Conservation (phyloP, 2,888 invertebrate genomes). For the Andrena marginata region DNA sequence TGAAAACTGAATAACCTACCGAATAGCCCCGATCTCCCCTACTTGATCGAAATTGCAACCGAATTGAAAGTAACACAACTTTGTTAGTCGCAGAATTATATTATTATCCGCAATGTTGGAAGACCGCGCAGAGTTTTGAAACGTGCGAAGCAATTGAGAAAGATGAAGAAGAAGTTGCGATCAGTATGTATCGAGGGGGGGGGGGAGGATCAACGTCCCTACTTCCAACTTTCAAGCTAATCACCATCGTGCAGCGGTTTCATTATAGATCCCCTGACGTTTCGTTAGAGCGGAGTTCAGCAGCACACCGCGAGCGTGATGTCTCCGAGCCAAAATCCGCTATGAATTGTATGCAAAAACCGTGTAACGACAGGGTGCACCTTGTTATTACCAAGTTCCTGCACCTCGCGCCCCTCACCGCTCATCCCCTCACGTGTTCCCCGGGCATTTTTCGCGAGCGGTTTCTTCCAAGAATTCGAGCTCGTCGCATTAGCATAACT, state of each 20-base stretch:
- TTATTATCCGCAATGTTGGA: too few relatives aligned
- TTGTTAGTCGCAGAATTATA: too few relatives aligned
- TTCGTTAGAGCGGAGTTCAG: constrained; percentile 40
- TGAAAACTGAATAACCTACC: too few relatives aligned
- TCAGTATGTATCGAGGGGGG: constrained; percentile 28
- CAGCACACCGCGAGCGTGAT: constrained; percentile 47
- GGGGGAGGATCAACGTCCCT: constrained; percentile 25
- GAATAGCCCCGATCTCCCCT: too few relatives aligned
- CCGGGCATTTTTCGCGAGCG: constrained; percentile 54
- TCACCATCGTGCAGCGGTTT: constrained; percentile 36
- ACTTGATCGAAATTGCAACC: too few relatives aligned
- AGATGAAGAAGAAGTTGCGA: constrained; percentile 1
- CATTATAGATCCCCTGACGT: constrained; percentile 47
- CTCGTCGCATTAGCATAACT: constrained; percentile 74
- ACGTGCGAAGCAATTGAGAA: too few relatives aligned
- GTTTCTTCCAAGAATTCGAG: constrained; percentile 44
- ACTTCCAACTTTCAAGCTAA: constrained; percentile 20
- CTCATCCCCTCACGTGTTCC: constrained; percentile 16
- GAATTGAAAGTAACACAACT: too few relatives aligned
- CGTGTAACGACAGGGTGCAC: constrained; percentile 65
- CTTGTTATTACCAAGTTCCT: constrained; percentile 67
- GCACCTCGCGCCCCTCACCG: constrained; percentile 1
- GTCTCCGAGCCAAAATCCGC: constrained; percentile 69
- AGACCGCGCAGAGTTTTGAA: too few relatives aligned
- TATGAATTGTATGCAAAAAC: constrained; percentile 74